Conservation (phyloP, 2,797 vertebrate species). For the Mus minutoides region DNA sequence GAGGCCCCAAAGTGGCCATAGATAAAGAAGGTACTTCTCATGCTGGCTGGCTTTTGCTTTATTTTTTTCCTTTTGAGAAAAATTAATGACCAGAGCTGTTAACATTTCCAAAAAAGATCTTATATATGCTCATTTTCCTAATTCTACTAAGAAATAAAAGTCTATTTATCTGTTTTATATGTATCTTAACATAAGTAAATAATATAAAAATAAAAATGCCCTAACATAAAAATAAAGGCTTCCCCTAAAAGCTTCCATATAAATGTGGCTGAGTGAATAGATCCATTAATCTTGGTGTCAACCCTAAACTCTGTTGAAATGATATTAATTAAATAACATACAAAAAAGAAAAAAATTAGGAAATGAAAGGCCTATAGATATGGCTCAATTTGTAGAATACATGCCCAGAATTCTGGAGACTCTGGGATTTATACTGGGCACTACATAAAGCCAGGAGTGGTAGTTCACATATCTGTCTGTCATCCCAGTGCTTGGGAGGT, state of each 20-base stretch:
- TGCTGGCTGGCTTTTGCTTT: neutral
- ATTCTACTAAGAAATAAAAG: slow-evolving; percentile 45
- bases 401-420: neutral
- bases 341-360: neutral
- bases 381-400: neutral
- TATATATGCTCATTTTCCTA: slow-evolving; percentile 46
- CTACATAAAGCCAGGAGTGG: neutral
- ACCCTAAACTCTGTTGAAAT: neutral
- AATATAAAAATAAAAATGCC: neutral
- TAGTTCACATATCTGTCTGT: accelerated
- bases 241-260: slow-evolving; percentile 14
- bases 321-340: slow-evolving; percentile 41
- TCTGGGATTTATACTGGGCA: neutral
- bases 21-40: neutral
- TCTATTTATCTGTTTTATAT: slow-evolving; percentile 15
- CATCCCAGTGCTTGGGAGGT: neutral
- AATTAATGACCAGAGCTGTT: neutral
- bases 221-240: slow-evolving; percentile 40
- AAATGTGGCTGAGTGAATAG: slow-evolving; percentile 35
- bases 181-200: slow-evolving; percentile 52
- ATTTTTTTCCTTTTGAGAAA: neutral
- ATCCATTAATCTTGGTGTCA: slow-evolving; percentile 23
- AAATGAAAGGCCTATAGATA: neutral
- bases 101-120: slow-evolving; percentile 23
- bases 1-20: neutral